These are phyloP conservation scores for Amphilophus citrinellus DNA, from an alignment of 2,113 vertebrate genomes.

Conservation along the genomic window DNA sequence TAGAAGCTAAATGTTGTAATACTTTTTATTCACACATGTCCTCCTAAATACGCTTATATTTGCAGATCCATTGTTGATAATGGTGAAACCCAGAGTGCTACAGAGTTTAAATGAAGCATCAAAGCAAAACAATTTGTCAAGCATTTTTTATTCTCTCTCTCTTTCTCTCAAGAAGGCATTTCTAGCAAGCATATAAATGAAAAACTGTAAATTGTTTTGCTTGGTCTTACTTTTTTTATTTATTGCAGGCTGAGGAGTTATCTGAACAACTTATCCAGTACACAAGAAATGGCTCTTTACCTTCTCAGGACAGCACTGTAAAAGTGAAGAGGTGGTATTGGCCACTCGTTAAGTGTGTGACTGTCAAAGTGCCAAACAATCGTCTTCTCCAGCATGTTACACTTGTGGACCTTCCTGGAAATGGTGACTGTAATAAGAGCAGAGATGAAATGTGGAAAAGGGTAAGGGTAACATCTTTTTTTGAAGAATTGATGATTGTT, in stretches of 20 bases:
- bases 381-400: neutral
- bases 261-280: constrained; percentile 18
- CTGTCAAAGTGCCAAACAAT: constrained; percentile 45
- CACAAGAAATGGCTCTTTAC: constrained; percentile 21
- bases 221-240: neutral
- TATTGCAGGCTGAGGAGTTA: constrained; percentile 43
- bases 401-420: constrained; percentile 69
- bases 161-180: too few species aligned
- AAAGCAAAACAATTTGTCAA: too few species aligned
- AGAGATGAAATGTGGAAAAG: constrained; percentile 44
- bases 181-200: too few species aligned
- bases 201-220: neutral
- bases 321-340: constrained; percentile 28
- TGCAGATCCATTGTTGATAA: too few species aligned
- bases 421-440: constrained; percentile 50
- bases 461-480: constrained; percentile 19
- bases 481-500: neutral
- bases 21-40: too few species aligned
- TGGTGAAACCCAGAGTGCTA: too few species aligned
- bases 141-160: too few species aligned
- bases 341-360: constrained; percentile 69
- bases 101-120: too few species aligned
- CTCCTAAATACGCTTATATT: too few species aligned
- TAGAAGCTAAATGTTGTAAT: too few species aligned
- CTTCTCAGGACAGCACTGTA: neutral